Conservation (phyloP, 2,888 invertebrate genomes). For the Beris morrisii region DNA sequence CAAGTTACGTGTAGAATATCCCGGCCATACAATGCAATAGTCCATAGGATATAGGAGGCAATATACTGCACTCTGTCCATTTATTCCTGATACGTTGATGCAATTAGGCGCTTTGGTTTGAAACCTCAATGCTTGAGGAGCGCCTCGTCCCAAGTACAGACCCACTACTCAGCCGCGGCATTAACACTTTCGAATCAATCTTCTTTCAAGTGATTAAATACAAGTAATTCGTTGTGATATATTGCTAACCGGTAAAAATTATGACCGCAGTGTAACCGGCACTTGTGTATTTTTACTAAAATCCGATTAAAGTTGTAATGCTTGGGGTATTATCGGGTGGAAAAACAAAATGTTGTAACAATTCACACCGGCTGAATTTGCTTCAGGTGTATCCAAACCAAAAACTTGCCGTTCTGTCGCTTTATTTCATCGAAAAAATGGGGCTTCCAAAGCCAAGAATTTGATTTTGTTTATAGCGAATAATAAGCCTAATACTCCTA, state of each 20-base stretch:
- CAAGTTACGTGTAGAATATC: background rate
- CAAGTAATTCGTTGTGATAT: slow-evolving; percentile 36
- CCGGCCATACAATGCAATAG: too few species aligned
- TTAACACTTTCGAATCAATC: slow-evolving; percentile 38
- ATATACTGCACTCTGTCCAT: background rate
- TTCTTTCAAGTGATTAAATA: slow-evolving; percentile 36
- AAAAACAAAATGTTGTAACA: background rate
- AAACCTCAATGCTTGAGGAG: slow-evolving; percentile 15
- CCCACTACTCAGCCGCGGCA: slow-evolving; percentile 4
- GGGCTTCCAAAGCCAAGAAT: too few species aligned
- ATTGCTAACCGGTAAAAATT: slow-evolving; percentile 29
- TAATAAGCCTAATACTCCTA: too few species aligned
- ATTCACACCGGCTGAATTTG: too few species aligned
- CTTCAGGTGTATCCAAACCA: too few species aligned
- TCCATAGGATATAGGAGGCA: too few species aligned
- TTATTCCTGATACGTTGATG: slow-evolving; percentile 27
- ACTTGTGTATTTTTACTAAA: slow-evolving; percentile 20
- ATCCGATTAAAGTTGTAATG: slow-evolving; percentile 27
- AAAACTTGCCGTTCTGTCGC: too few species aligned
- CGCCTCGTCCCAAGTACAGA: background rate
- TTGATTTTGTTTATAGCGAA: too few species aligned
- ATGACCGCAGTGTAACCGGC: background rate
- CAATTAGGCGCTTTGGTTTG: slow-evolving; percentile 20
- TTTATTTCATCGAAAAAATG: too few species aligned
- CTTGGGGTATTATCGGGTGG: slow-evolving; percentile 11